Conservation (phyloP, 2,113 vertebrate genomes). For the Galbula dea region DNA sequence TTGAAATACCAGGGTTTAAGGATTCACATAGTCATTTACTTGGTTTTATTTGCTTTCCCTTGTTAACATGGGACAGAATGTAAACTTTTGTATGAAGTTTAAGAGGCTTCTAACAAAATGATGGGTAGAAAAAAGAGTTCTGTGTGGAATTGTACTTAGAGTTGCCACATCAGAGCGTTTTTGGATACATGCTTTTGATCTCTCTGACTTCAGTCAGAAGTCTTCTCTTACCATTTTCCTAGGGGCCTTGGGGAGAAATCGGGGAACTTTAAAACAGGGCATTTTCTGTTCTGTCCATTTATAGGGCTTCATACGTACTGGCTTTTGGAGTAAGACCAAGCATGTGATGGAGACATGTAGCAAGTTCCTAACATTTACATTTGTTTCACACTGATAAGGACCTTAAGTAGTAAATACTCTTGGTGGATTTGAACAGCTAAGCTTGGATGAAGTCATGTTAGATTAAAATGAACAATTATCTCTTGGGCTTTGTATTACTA, state of each 20-base stretch:
- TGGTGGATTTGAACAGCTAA: constrained; percentile 50
- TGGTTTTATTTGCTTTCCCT: background rate
- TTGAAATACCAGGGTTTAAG: background rate
- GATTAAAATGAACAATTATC: constrained; percentile 51
- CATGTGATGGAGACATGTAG: background rate
- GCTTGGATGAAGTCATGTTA: constrained; percentile 61
- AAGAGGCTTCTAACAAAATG: background rate
- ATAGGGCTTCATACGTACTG: background rate
- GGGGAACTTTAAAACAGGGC: background rate
- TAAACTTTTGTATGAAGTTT: background rate
- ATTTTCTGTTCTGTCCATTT: background rate
- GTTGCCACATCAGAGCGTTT: background rate
- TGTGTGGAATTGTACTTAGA: background rate
- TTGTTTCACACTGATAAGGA: constrained; percentile 9
- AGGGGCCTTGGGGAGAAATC: background rate
- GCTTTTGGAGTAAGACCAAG: background rate
- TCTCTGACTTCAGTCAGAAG: background rate
- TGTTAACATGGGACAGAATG: background rate
- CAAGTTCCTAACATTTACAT: background rate
- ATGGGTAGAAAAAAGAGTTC: background rate
- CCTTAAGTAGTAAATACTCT: constrained; percentile 38
- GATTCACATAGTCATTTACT: background rate
- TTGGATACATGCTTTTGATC: background rate
- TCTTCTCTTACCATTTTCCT: background rate
- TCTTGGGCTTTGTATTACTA: constrained; percentile 34